Evolutionary conservation across 2,888 invertebrate species (phyloP), one percentile per base, ranked within the genome.

Genomic region (Thymelicus acteon): DNA sequence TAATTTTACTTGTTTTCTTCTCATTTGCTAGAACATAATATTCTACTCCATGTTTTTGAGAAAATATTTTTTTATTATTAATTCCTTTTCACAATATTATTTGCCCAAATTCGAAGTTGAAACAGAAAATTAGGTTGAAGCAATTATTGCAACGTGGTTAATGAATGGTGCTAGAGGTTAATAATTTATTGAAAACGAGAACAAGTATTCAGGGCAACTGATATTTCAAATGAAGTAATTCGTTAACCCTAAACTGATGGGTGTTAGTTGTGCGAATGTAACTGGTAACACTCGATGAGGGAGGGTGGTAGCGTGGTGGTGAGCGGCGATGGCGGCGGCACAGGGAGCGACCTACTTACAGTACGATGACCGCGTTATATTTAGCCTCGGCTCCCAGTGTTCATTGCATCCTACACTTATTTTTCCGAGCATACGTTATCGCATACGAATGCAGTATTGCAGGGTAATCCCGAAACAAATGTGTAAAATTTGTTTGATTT

Each of bases 281-380:
- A 60, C 52, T 67, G 48, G 60, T 60, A 47, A 68, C 13, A 54
- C 47, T 58, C 37, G 63, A 12, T 47, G 63, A 12, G 13, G 62
- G 75, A 73, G 75, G 75, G 75, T 74, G 70, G 72, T 60, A 49
- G 64, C 64, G 63, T 68, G 60, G 64, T 13, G 58, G 74, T 73
- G 74, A 75, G 31, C 65, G 75, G 77, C 71, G 62, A 47, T 69
- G 67, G 62, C 52, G 67, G 62, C 52, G 52, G 72, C 24, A 54
- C 75, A 82, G 85, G 86, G 87, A 83, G 85, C 83, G 92, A 87
- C 92, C 93, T 81, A 89, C 75, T 87, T 92, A 81, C 80, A 78
- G 92, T 86, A 87, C 92, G 85, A 80, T 85, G 91, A 86, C 92
- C 92, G 88, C 75, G 82, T 83, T 92, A 92, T 90, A 92, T 93